phyloP scores from a whole-genome alignment of 2,113 vertebrate species.

The Trogon surrucura region DNA sequence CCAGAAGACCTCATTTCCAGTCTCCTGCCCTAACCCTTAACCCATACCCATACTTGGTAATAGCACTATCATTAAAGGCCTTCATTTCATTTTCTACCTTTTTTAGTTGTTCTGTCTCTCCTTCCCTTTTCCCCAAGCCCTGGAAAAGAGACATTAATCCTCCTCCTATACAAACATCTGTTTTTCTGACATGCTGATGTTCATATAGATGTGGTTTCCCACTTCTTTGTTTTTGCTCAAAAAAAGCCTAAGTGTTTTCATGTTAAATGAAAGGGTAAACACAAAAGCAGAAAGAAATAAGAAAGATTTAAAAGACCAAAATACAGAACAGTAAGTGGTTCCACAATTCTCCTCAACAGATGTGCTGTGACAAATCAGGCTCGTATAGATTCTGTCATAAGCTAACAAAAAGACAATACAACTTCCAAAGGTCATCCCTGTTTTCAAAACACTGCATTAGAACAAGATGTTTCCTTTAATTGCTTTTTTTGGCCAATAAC shows the following conservation, averaged over 20 bases:
- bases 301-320: neutral
- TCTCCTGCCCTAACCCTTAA: neutral
- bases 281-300: neutral
- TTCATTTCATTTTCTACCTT: neutral
- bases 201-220: neutral
- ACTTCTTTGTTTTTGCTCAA: neutral
- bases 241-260: neutral
- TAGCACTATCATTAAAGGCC: neutral
- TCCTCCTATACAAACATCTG: neutral
- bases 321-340: neutral
- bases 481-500: neutral
- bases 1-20: neutral
- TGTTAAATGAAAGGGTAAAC: neutral
- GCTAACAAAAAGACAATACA: neutral
- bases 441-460: neutral
- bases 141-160: neutral
- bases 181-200: neutral
- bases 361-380: neutral
- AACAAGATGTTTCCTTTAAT: neutral
- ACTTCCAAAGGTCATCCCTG: neutral
- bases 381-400: conserved; percentile 6
- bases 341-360: neutral
- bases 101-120: neutral
- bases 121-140: neutral
- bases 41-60: rapidly evolving